A percentile compares a stretch with the other conserved stretches of the same genome.
Evolutionary conservation across 2,888 invertebrate species (phyloP).

Genomic region (Frankliniella intonsa): DNA sequence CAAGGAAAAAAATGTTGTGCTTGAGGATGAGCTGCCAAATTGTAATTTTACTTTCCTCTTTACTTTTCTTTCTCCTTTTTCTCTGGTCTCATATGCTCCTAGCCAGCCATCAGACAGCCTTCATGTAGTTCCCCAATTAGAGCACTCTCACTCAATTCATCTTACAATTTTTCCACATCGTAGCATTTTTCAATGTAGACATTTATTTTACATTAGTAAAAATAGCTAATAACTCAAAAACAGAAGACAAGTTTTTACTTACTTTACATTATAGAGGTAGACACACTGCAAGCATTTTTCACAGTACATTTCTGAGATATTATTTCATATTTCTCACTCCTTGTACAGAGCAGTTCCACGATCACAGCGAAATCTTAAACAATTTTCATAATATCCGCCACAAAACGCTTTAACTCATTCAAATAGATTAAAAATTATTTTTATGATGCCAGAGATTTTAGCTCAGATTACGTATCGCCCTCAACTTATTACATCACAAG

Average conservation of each 20-base stretch:
- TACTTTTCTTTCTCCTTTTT: neutral
- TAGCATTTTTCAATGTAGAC: constrained; percentile 15
- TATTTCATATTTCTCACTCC: neutral
- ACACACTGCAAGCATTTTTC: constrained; percentile 16
- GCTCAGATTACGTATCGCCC: too few species aligned
- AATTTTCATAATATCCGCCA: neutral
- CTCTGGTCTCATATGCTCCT: neutral
- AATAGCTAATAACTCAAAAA: neutral
- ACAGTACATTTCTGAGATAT: neutral
- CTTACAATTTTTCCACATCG: constrained; percentile 6
- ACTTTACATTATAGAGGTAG: neutral
- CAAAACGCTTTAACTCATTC: too few species aligned
- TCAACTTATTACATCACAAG: too few species aligned
- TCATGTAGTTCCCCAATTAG: constrained; percentile 7
- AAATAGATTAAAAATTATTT: too few species aligned
- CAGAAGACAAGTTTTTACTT: neutral
- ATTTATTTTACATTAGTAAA: neutral
- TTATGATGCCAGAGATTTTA: too few species aligned
- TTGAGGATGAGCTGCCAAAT: neutral
- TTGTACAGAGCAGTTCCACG: neutral
- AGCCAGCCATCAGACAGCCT: constrained; percentile 7
- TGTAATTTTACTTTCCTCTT: neutral
- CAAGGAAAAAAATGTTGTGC: neutral
- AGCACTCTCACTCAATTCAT: constrained; percentile 16
- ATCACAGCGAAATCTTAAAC: neutral